phyloP scores from a whole-genome alignment of 2,888 invertebrate species.

The Abscondita cerata region DNA sequence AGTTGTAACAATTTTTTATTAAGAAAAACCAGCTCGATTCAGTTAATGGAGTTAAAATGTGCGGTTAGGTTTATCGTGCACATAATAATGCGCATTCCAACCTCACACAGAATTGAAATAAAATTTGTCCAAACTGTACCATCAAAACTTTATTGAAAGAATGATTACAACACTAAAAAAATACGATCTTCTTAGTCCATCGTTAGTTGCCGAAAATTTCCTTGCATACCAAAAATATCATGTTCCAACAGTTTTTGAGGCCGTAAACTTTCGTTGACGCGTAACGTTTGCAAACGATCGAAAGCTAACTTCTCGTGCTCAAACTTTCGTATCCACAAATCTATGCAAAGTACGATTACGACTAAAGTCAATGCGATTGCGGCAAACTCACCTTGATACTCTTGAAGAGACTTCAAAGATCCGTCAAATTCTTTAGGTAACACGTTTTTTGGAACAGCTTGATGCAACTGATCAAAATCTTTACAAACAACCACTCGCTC shows the following conservation, averaged over 20 bases:
- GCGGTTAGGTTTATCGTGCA: too few relatives aligned
- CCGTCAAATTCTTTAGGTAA: conserved; percentile 43
- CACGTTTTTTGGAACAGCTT: conserved; percentile 35
- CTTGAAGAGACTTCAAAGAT: conserved; percentile 35
- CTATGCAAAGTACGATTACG: too few relatives aligned
- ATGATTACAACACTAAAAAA: too few relatives aligned
- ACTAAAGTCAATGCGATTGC: too few relatives aligned
- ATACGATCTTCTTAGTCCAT: too few relatives aligned
- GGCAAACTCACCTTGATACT: conserved; percentile 10
- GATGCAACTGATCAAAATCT: conserved; percentile 27
- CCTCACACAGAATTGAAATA: too few relatives aligned
- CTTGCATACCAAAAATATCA: conserved; percentile 13
- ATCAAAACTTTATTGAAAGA: too few relatives aligned
- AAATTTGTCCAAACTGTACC: too few relatives aligned
- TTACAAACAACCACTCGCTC: conserved; percentile 30
- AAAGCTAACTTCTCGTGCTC: not conserved
- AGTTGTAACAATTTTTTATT: too few relatives aligned
- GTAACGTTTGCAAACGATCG: not conserved
- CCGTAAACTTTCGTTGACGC: not conserved
- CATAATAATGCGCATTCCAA: too few relatives aligned
- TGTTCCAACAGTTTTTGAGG: not conserved
- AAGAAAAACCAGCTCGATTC: too few relatives aligned
- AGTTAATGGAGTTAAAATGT: too few relatives aligned
- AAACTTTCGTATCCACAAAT: not conserved
- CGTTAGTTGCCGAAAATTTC: conserved; percentile 15